Percentiles rank a stretch among this genome's conserved stretches.
Conservation (phyloP, 2,888 invertebrate species). For the Hirtodrosophila alboralis region DNA sequence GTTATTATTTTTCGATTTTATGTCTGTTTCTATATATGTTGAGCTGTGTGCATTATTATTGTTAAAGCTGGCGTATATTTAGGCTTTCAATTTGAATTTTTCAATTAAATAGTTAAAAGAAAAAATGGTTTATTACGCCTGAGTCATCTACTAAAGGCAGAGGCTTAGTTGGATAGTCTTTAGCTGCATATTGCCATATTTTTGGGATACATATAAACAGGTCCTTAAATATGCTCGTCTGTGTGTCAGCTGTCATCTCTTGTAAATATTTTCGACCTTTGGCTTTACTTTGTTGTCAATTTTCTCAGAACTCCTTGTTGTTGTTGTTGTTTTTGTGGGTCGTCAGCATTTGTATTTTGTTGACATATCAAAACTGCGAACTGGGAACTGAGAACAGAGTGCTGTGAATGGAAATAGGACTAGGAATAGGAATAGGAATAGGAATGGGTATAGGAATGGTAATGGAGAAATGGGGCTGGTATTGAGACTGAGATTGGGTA, state of each 20-base stretch:
- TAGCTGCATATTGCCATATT: background rate
- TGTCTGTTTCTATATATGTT: no score
- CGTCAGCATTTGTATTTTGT: slow-evolving; percentile 23
- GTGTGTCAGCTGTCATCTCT: slow-evolving; percentile 46
- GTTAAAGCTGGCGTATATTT: no score
- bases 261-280: slow-evolving; percentile 56
- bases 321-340: slow-evolving; percentile 14
- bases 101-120: slow-evolving; percentile 46
- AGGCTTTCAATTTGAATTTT: no score
- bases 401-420: slow-evolving; percentile 8
- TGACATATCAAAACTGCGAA: slow-evolving; percentile 27
- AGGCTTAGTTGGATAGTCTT: background rate
- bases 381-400: slow-evolving; percentile 4
- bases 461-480: background rate
- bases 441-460: background rate
- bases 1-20: slow-evolving; percentile 5
- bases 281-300: slow-evolving; percentile 47
- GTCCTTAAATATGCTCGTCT: slow-evolving; percentile 26
- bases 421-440: slow-evolving; percentile 5
- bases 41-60: no score
- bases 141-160: background rate
- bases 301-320: slow-evolving; percentile 14
- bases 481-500: slow-evolving; percentile 32
- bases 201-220: slow-evolving; percentile 6
- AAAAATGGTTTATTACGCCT: slow-evolving; percentile 23